Percentiles rank a stretch among this genome's conserved stretches.
phyloP scores from a whole-genome alignment of 2,888 invertebrate genomes.

The Agriopis aurantiaria region DNA sequence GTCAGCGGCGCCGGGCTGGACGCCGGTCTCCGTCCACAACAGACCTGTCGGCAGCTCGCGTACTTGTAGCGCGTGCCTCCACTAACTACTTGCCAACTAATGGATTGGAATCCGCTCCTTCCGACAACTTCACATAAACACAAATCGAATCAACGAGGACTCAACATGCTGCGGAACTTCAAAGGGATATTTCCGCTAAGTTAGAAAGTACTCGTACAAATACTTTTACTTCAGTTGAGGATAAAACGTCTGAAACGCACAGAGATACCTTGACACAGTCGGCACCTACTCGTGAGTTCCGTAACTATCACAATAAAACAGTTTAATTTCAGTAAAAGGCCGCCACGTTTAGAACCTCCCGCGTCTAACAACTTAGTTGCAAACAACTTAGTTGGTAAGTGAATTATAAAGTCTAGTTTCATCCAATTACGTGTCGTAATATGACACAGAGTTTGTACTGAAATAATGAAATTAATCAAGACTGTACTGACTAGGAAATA shows the following conservation, averaged over 20 bases:
- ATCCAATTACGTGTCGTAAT: background rate
- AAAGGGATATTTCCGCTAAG: conserved; percentile 1
- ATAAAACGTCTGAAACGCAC: background rate
- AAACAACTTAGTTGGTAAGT: background rate
- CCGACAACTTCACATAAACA: conserved; percentile 27
- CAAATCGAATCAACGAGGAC: conserved; percentile 21
- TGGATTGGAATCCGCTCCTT: conserved; percentile 40
- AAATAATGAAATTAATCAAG: background rate
- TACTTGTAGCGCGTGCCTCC: conserved; percentile 4
- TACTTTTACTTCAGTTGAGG: background rate
- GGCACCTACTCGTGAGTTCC: background rate
- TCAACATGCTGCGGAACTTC: conserved; percentile 14
- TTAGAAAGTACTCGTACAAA: background rate
- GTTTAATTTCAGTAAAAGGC: background rate
- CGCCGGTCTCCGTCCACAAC: too few species aligned
- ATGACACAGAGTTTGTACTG: background rate
- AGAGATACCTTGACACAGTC: background rate
- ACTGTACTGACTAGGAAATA: background rate
- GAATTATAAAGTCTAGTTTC: conserved; percentile 3
- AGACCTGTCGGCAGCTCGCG: too few species aligned
- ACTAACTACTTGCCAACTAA: conserved; percentile 35
- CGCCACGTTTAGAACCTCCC: background rate
- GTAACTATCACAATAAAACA: background rate
- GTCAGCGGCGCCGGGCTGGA: too few species aligned
- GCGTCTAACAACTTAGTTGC: background rate